Percentiles rank a stretch among this genome's conserved stretches.
phyloP scores from a whole-genome alignment of 2,797 vertebrate species.

The Prunella strophiata region DNA sequence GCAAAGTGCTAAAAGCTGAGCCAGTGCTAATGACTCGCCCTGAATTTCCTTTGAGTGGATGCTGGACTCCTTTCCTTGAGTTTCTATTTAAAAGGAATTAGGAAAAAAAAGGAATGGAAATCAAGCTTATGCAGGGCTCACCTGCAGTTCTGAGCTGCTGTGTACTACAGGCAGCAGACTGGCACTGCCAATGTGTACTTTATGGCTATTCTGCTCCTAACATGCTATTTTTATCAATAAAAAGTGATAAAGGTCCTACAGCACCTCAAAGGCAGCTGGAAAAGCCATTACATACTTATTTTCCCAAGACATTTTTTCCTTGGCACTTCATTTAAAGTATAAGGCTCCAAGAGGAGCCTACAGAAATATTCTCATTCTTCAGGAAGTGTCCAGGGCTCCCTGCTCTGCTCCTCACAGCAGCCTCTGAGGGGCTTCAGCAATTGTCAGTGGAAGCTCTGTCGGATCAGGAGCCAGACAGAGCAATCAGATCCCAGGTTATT shows the following conservation, averaged over 20 bases:
- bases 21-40: constrained; percentile 10
- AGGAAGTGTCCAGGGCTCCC: not conserved
- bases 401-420: not conserved
- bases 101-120: not conserved
- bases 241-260: not conserved
- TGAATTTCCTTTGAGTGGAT: not conserved
- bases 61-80: not conserved
- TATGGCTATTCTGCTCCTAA: not conserved
- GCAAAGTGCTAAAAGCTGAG: constrained; percentile 56
- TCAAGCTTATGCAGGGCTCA: not conserved
- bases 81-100: not conserved
- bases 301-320: not conserved
- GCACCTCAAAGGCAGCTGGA: constrained; percentile 18
- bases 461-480: not conserved
- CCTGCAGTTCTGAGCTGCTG: not conserved
- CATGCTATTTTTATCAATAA: not conserved
- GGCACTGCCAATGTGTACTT: not conserved
- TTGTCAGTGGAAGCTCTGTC: not conserved
- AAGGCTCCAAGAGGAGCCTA: not conserved
- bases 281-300: not conserved
- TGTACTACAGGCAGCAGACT: not conserved
- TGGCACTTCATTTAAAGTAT: not conserved
- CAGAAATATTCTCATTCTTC: not conserved
- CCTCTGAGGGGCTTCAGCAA: not conserved
- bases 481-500: not conserved